Base-by-base conservation (phyloP, 30 jellyfish, hydroid and myxozoan species). In the Cassiopea xamachana region DNA sequence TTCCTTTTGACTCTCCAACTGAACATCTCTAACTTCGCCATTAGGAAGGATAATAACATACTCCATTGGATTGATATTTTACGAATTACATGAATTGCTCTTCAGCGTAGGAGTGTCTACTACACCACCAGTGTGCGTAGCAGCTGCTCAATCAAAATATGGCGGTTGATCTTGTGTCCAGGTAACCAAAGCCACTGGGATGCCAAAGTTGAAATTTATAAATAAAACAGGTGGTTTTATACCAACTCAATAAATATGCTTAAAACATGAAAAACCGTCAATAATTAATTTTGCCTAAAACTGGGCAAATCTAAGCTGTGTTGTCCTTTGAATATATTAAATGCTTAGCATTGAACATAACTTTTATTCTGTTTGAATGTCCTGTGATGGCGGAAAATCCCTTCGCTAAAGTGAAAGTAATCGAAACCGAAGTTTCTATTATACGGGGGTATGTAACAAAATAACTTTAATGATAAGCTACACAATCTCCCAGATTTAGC, bases 11-110 rank as follows among this genome's bases (percentile, higher is more conserved):
- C 80, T 75, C n/a, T 80, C 59, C 78, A 88, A 69, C 51, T 79
- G 67, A 19, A 88, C 82, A 10, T 46, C 81, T 50, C 78, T 70
- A 12, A 50, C 88, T 69, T 88, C 73, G 44, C 84, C 90, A 60
- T 72, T 79, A 7, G 95, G 90, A 45, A 88, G 68, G 43, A 88
- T 88, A 1, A 80, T 60, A 14, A 19, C 71, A 61, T 80, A 71
- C 19, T 79, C 89, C 95, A 88, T 88, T 61, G 70, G 46, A 14
- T 2, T 1, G 60, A 43, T 1, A 10, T 60, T 7, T 47, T 2
- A 48, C 7, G 17, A 6, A 62, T 16, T 80, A 70, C 19, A 1
- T 19, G 6, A 19, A 71, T 19, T 71, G 55, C 8, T 27, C 9
- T 51, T 2, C 64, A 2, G 64, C 64, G 8, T 2, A 51, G 4